Conservation (phyloP, 37 sponge, comb jelly and placozoan species). For the Agelas oroides region DNA sequence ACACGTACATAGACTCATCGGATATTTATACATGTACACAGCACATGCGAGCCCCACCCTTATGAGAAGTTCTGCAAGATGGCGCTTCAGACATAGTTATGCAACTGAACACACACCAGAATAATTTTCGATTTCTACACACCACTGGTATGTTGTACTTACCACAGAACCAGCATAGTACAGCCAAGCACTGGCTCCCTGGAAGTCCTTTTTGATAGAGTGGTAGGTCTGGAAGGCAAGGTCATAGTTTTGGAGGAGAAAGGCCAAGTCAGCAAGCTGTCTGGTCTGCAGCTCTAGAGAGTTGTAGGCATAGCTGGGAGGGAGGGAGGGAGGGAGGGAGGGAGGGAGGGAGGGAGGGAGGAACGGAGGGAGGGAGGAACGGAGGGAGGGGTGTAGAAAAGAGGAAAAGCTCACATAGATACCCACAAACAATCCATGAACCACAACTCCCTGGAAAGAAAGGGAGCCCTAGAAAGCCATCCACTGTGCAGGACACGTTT, state of each 20-base stretch:
- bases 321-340: background rate
- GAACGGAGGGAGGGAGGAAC: background rate
- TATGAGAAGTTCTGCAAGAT: no score
- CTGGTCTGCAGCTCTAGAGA: conserved; percentile 87
- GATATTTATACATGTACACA: no score
- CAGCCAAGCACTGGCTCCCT: conserved; percentile 78
- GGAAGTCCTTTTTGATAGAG: conserved; percentile 90
- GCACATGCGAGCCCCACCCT: no score
- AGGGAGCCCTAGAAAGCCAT: no score
- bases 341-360: background rate
- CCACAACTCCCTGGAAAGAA: no score
- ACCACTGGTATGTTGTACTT: no score
- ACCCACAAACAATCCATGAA: no score
- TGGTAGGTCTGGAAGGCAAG: conserved; percentile 86
- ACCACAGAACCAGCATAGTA: conserved; percentile 92
- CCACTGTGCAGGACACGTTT: no score
- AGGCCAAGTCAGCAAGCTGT: conserved; percentile 88
- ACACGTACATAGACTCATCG: no score
- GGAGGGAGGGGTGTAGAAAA: background rate
- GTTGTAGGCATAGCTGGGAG: conserved; percentile 70
- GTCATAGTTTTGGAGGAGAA: conserved; percentile 95
- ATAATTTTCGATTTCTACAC: no score
- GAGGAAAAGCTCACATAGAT: background rate
- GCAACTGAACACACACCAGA: background rate
- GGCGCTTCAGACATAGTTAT: no score